These are phyloP conservation scores for Mola mola DNA, from an alignment of 2,113 vertebrate genomes.

Conservation along the genomic window DNA sequence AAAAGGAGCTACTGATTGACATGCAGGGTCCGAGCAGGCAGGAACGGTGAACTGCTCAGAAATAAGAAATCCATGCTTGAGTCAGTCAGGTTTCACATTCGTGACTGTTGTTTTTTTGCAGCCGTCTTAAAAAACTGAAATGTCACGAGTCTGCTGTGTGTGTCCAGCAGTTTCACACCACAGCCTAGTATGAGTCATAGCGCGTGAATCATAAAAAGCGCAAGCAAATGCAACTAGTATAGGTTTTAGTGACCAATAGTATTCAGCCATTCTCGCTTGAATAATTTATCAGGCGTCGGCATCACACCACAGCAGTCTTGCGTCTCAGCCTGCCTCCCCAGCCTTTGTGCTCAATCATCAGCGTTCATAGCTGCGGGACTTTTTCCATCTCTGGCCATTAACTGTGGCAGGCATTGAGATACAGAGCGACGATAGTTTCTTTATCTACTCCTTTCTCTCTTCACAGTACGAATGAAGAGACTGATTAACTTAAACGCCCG, in stretches of 20 bases:
- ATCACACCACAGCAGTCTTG: not conserved
- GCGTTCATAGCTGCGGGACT: slow-evolving; percentile 54
- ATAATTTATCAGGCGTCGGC: too few relatives aligned
- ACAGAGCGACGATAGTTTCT: slow-evolving; percentile 60
- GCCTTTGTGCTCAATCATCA: slow-evolving; percentile 13
- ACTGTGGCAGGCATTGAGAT: slow-evolving; percentile 66
- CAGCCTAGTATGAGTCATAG: not conserved
- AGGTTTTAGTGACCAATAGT: not conserved
- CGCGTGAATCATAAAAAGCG: not conserved
- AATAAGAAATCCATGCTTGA: slow-evolving; percentile 46
- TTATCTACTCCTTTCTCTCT: slow-evolving; percentile 59
- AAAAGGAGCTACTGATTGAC: slow-evolving; percentile 51
- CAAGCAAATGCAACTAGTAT: not conserved
- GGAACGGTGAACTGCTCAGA: slow-evolving; percentile 26
- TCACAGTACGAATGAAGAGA: slow-evolving; percentile 62
- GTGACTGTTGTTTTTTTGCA: slow-evolving; percentile 33
- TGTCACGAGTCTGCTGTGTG: slow-evolving; percentile 4
- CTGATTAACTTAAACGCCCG: slow-evolving; percentile 67
- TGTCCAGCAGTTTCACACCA: slow-evolving; percentile 11
- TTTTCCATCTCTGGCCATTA: slow-evolving; percentile 66
- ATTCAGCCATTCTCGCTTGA: not conserved
- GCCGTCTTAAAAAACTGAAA: slow-evolving; percentile 23
- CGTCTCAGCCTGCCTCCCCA: not conserved
- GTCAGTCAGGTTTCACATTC: slow-evolving; percentile 26
- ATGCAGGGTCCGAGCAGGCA: slow-evolving; percentile 52